A percentile compares a stretch with the other conserved stretches of the same genome.
Conservation (phyloP, 2,888 invertebrate species). For the Philhelius pedissequus region DNA sequence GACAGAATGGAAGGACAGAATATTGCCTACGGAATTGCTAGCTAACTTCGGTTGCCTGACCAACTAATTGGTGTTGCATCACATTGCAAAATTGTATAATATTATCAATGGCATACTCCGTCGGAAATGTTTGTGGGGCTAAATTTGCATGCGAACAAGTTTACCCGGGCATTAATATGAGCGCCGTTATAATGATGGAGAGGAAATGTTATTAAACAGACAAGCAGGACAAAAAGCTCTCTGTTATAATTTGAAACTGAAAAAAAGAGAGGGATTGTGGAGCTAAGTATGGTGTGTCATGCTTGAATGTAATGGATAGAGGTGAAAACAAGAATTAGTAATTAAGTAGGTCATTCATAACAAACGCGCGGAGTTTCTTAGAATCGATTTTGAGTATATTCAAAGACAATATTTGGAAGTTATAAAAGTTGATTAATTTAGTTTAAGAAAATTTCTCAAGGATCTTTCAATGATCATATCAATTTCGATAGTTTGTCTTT, state of each 20-base stretch:
- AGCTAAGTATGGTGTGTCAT: neutral
- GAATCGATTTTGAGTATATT: no score
- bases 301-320: no score
- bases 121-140: slow-evolving; percentile 34
- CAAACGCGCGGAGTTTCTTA: no score
- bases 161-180: slow-evolving; percentile 12
- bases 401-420: no score
- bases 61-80: slow-evolving; percentile 57
- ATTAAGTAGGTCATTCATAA: no score
- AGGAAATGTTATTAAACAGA: slow-evolving; percentile 51
- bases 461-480: no score
- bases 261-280: neutral
- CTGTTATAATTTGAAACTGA: slow-evolving; percentile 34
- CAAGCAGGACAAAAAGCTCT: slow-evolving; percentile 36
- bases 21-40: slow-evolving; percentile 36
- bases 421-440: no score
- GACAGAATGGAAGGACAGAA: no score
- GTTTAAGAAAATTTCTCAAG: no score
- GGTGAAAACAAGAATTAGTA: no score
- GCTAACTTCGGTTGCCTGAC: slow-evolving; percentile 32
- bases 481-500: no score
- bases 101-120: neutral
- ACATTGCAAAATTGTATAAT: slow-evolving; percentile 34
- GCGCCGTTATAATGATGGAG: slow-evolving; percentile 27
- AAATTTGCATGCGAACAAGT: slow-evolving; percentile 47